A percentile compares a stretch with the other conserved stretches of the same genome.
Conservation (phyloP, 1,140 invertebrate species). For the Elymnias hypermnestra region DNA sequence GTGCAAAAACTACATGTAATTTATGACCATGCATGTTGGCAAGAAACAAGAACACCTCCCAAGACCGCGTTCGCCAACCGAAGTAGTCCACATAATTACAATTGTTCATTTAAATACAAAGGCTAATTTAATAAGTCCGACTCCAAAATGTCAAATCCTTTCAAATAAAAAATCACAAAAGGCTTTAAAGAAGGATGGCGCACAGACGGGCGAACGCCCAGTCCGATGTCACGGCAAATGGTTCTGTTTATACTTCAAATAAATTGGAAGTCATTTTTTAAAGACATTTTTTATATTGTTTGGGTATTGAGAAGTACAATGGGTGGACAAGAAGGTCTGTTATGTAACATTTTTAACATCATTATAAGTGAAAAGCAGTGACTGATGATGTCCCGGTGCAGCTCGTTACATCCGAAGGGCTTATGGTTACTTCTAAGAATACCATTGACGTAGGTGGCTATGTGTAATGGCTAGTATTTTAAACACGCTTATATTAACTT, state of each 20-base stretch:
- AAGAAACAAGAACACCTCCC: constrained; percentile 14
- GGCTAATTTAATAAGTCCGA: constrained; percentile 73
- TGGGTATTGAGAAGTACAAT: constrained; percentile 64
- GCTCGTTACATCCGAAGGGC: constrained; percentile 34
- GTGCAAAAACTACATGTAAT: neutral
- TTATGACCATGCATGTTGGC: neutral
- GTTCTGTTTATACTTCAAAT: constrained; percentile 66
- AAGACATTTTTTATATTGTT: constrained; percentile 52
- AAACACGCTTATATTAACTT: too few relatives aligned
- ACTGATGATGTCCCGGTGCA: constrained; percentile 45
- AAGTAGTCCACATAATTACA: constrained; percentile 47
- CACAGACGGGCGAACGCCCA: constrained; percentile 51
- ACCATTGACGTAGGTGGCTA: constrained; percentile 28
- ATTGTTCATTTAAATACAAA: constrained; percentile 73
- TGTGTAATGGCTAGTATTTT: constrained; percentile 19
- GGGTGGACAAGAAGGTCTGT: constrained; percentile 67
- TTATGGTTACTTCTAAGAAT: constrained; percentile 32
- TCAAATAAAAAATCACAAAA: constrained; percentile 63
- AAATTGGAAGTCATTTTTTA: constrained; percentile 74
- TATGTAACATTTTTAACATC: constrained; percentile 73
- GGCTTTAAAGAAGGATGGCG: constrained; percentile 61
- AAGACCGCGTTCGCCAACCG: constrained; percentile 5
- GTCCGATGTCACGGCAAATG: constrained; percentile 62
- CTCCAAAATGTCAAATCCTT: constrained; percentile 67
- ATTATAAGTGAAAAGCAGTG: constrained; percentile 72